Percentiles rank a stretch among this genome's conserved stretches.
Conservation (phyloP, 2,113 vertebrate genomes). For the Saguinus midas region DNA sequence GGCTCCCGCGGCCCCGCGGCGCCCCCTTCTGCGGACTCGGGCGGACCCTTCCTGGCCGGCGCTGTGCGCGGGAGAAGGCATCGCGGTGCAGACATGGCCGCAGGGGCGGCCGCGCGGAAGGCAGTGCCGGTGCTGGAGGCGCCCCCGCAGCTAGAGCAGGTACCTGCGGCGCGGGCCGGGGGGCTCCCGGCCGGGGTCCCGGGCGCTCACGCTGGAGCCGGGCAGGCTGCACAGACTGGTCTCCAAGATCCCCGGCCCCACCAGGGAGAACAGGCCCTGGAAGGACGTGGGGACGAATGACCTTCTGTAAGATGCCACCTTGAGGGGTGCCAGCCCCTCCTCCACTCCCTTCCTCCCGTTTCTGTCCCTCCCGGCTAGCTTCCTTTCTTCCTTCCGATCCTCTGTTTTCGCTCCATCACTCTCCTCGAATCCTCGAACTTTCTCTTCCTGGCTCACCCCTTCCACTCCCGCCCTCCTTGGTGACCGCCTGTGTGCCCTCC, state of each 20-base stretch:
- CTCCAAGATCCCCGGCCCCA: not conserved
- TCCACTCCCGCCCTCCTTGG: not conserved
- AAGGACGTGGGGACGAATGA: not conserved
- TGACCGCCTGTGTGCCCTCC: too few relatives aligned
- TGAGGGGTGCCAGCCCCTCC: not conserved
- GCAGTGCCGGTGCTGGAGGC: not conserved
- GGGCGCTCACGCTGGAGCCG: fast-evolving
- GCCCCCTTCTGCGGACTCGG: not conserved
- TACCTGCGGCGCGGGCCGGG: not conserved
- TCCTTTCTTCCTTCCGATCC: fast-evolving
- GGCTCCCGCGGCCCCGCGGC: not conserved
- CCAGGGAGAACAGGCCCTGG: fast-evolving
- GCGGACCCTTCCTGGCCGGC: not conserved
- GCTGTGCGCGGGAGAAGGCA: not conserved
- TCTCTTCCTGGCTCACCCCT: too few relatives aligned
- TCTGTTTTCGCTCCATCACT: not conserved
- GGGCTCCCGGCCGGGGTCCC: too few relatives aligned
- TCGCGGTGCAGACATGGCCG: not conserved
- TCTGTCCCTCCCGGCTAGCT: too few relatives aligned
- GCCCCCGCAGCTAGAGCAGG: not conserved
- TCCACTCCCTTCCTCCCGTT: too few relatives aligned
- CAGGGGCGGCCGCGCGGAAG: not conserved
- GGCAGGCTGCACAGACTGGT: fast-evolving
- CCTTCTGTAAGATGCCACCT: not conserved
- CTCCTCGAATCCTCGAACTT: not conserved